phyloP scores from a whole-genome alignment of 1,140 invertebrate genomes.

The Drosophila melanogaster region Release_6_plus_ISO1_MT NC_004354.4:13408001-13408500 shows the following conservation, averaged over 20 bases:
- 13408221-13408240: no score
- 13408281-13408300: conserved; percentile 89
- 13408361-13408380: conserved; percentile 91
- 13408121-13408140: background rate
- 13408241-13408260: background rate
- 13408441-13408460: conserved; percentile 87
- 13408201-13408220: no score
- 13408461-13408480: conserved; percentile 95
- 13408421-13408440: conserved; percentile 91
- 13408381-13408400: conserved; percentile 87
- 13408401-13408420: conserved; percentile 85
- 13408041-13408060: no score
- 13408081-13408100: no score
- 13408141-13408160: no score
- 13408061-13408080: no score
- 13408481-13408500: conserved; percentile 92
- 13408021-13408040: no score
- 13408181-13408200: no score
- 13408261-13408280: background rate
- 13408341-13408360: conserved; percentile 91
- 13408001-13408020: background rate
- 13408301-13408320: conserved; percentile 88
- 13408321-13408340: conserved; percentile 91
- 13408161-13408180: no score
- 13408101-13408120: background rate